These are phyloP conservation scores for Trichoplusia ni DNA, from an alignment of 1,140 invertebrate species.

Conservation along the genomic window DNA sequence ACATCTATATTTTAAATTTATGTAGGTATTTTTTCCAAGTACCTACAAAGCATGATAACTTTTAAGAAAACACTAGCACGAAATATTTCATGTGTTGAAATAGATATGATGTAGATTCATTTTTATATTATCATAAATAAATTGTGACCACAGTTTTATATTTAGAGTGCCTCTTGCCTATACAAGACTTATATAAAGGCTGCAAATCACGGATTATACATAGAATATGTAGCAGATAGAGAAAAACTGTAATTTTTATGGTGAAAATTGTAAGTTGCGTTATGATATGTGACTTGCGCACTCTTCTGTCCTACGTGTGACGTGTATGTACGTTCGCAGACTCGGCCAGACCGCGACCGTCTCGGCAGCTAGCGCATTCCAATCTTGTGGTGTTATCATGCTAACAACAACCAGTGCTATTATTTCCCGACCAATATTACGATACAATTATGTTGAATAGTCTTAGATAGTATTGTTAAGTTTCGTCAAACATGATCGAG, in stretches of 20 bases:
- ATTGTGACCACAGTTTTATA: conserved; percentile 82
- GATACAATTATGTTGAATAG: conserved; percentile 64
- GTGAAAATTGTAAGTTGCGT: conserved; percentile 81
- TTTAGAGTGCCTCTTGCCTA: conserved; percentile 83
- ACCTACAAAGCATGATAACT: conserved; percentile 65
- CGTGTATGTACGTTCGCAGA: background rate
- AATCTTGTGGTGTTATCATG: conserved; percentile 59
- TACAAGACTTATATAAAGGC: conserved; percentile 83
- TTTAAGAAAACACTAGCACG: conserved; percentile 70
- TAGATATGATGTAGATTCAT: conserved; percentile 74
- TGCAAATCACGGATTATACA: conserved; percentile 82
- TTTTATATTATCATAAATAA: conserved; percentile 74
- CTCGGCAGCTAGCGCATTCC: conserved; percentile 75
- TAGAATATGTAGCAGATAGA: conserved; percentile 80
- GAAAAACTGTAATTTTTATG: conserved; percentile 76
- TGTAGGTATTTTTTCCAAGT: conserved; percentile 63
- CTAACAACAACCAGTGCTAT: conserved; percentile 53
- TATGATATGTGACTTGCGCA: conserved; percentile 76
- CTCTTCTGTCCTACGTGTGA: conserved; percentile 16
- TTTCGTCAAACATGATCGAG: conserved; percentile 49
- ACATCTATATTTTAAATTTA: conserved; percentile 60
- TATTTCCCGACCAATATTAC: conserved; percentile 65
- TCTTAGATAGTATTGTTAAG: conserved; percentile 63
- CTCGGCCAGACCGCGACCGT: background rate
- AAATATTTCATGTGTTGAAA: conserved; percentile 66